Percentiles rank a stretch among this genome's conserved stretches.
Evolutionary conservation across 1,140 invertebrate species (phyloP).

Genomic region (Muscidifurax raptorellus): DNA sequence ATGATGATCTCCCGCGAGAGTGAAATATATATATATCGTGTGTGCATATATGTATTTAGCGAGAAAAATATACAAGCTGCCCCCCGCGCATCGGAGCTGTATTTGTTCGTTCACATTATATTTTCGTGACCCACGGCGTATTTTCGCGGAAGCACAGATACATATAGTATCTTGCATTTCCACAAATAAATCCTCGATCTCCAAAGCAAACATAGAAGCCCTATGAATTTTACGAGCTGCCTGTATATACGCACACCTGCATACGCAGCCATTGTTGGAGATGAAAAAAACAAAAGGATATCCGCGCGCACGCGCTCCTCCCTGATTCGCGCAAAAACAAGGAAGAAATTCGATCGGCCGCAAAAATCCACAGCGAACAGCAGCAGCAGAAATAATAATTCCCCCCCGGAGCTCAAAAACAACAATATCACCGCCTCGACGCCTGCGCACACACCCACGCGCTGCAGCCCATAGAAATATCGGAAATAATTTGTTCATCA

Average conservation of each 20-base stretch:
- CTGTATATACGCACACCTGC: no score
- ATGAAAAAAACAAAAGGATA: neutral
- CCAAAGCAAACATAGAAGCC: neutral
- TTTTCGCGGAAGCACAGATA: neutral
- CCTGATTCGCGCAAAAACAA: neutral
- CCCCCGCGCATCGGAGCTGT: no score
- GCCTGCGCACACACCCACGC: neutral
- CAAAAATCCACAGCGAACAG: neutral
- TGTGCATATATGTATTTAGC: neutral
- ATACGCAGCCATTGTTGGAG: neutral
- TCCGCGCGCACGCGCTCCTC: no score
- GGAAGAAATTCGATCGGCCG: neutral
- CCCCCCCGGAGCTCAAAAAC: slow-evolving; percentile 10
- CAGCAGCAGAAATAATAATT: neutral
- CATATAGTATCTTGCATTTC: neutral
- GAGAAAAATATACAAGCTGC: no score
- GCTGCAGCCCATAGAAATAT: slow-evolving; percentile 26
- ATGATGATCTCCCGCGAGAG: neutral
- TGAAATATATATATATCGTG: no score
- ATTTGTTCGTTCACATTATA: neutral
- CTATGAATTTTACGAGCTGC: neutral
- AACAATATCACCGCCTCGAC: neutral
- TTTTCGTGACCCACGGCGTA: neutral
- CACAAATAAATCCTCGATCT: neutral
- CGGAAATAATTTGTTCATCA: slow-evolving; percentile 39